Evolutionary conservation across 2,888 invertebrate genomes (phyloP).

Genomic region (Sminthurides aquaticus): DNA sequence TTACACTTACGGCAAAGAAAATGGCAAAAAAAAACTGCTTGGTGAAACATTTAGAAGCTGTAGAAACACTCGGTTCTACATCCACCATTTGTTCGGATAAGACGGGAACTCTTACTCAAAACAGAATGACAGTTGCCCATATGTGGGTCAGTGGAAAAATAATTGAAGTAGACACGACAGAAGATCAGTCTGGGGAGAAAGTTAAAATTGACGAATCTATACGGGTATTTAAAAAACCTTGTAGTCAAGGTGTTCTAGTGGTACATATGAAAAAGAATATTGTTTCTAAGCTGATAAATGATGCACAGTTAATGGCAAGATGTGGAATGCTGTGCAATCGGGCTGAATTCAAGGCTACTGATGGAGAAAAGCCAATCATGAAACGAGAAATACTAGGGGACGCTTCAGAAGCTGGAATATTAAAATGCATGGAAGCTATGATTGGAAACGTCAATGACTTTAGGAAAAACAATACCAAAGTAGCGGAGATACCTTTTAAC

Average conservation of each 20-base stretch:
- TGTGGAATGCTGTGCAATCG: conserved; percentile 55
- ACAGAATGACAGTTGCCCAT: conserved; percentile 98
- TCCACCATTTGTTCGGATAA: conserved; percentile 99
- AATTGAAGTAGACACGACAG: conserved; percentile 97
- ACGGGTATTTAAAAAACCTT: background rate
- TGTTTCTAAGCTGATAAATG: too few relatives aligned
- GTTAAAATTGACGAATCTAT: background rate
- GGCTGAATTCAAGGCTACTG: conserved; percentile 54
- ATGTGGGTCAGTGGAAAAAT: conserved; percentile 96
- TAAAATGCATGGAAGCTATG: conserved; percentile 43
- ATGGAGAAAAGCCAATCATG: conserved; percentile 51
- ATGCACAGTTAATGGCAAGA: conserved; percentile 48
- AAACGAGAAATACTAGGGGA: conserved; percentile 50
- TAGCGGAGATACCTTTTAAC: conserved; percentile 41
- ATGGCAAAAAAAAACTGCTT: conserved; percentile 99
- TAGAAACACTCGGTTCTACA: conserved; percentile 96
- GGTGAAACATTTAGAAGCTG: conserved; percentile 98
- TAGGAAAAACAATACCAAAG: conserved; percentile 43
- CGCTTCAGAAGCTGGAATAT: conserved; percentile 45
- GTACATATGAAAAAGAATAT: too few relatives aligned
- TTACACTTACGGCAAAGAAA: conserved; percentile 96
- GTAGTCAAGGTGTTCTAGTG: too few relatives aligned
- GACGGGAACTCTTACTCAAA: conserved; percentile 96
- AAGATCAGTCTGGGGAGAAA: conserved; percentile 77
- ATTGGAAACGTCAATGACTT: conserved; percentile 39